Evolutionary conservation across 2,888 invertebrate genomes (phyloP), one percentile per base, ranked within the genome.

Genomic region (Ellobium chinense): DNA sequence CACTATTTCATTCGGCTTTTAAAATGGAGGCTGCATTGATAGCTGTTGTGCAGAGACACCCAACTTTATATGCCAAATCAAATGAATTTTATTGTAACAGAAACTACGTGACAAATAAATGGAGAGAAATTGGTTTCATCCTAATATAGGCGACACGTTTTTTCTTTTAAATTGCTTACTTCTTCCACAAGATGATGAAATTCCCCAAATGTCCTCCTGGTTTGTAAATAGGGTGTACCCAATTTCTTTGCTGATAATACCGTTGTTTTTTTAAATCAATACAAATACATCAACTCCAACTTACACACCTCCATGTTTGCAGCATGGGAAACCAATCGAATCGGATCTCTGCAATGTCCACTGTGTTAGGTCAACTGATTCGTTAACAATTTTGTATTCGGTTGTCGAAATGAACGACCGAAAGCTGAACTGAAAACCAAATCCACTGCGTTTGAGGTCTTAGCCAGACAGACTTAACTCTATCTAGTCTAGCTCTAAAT

Each of bases 1-100:
- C 46, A 46, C 46, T 46, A 46, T 46, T 46, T 46, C 46, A 46
- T 46, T 46, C 46, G 46, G 46, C 46, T 46, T 46, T 46, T 46
- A 12, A 7, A 46, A 46, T 46, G 46, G 46, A 46, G 46, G 46
- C 46, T 46, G 46, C 7, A 46, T 46, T 46, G 46, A 46, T 46
- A 46, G 18, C 46, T 46, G 60, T n/a, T 60, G 60, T 60, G 60
- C 60, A 60, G 27, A 60, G 27, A 60, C 60, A 60, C 60, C 60
- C 21, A 24, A n/a, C 60, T 60, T 60, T 60, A 60, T 60, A 60
- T 60, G 60, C 7, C 27, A 60, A 60, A 60, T 24, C 60, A 60
- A 60, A 60, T 60, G 60, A 60, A 60, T 60, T 60, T 7, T 60
- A 27, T 60, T 60, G n/a, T 27, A 24, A 60, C 60, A 46, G 46